Evolutionary conservation across 2,797 vertebrate genomes (phyloP).

Genomic region (Gymnothorax reevesii): DNA sequence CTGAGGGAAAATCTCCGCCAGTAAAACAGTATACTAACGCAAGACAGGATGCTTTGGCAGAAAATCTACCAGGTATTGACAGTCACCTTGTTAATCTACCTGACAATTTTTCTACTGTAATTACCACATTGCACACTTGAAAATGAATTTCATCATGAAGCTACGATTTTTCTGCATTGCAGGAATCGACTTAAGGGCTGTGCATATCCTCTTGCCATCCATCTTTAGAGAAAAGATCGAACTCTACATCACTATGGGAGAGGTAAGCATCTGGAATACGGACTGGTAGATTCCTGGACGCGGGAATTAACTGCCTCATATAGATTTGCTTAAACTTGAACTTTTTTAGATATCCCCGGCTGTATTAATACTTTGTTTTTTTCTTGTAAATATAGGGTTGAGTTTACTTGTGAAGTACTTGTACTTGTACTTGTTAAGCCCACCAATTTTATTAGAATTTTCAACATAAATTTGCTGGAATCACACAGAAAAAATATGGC

Average conservation of each 20-base stretch:
- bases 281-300: too few relatives aligned
- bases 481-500: neutral
- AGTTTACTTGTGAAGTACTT: too few relatives aligned
- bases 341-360: too few relatives aligned
- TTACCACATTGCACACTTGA: conserved; percentile 14
- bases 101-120: neutral
- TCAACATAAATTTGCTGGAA: neutral
- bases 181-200: conserved; percentile 11
- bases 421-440: neutral
- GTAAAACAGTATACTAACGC: conserved; percentile 8
- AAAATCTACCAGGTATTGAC: conserved; percentile 9
- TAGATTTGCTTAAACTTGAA: too few relatives aligned
- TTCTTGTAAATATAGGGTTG: too few relatives aligned
- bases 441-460: neutral
- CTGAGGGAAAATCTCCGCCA: conserved; percentile 9
- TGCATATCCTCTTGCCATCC: conserved; percentile 7
- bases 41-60: conserved; percentile 20
- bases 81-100: conserved; percentile 17
- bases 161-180: conserved; percentile 15
- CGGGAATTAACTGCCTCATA: too few relatives aligned
- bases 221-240: conserved; percentile 16
- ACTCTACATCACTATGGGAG: neutral
- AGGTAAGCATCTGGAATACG: too few relatives aligned
- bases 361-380: too few relatives aligned
- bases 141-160: neutral